These are phyloP conservation scores for Chymomyza caudatula DNA, from an alignment of 2,888 invertebrate species.

Conservation along the genomic window DNA sequence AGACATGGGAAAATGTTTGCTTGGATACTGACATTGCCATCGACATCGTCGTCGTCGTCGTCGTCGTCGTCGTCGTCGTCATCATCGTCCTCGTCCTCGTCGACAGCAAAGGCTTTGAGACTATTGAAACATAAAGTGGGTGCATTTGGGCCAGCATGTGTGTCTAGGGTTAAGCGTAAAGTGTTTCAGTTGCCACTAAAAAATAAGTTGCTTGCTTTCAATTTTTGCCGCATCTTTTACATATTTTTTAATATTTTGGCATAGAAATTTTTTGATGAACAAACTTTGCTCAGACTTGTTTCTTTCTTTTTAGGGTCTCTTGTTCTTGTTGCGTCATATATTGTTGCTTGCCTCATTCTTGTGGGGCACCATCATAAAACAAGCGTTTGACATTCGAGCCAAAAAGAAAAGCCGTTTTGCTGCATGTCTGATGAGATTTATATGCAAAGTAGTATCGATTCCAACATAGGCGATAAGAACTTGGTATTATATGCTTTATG, in stretches of 20 bases:
- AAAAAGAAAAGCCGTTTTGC: constrained; percentile 1
- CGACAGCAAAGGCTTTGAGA: constrained; percentile 26
- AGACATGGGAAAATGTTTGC: constrained; percentile 63
- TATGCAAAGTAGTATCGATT: constrained; percentile 68
- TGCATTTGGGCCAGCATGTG: not conserved
- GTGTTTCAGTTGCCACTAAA: not conserved
- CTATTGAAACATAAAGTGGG: constrained; percentile 62
- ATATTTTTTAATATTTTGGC: constrained; percentile 52
- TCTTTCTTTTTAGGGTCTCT: constrained; percentile 16
- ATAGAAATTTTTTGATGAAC: constrained; percentile 56
- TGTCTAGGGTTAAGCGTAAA: not conserved
- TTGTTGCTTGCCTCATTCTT: not conserved
- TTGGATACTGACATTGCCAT: constrained; percentile 17
- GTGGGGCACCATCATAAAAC: constrained; percentile 45
- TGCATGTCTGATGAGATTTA: constrained; percentile 43
- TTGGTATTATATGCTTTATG: constrained; percentile 50
- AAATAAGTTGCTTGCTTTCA: not conserved
- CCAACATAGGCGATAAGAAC: constrained; percentile 64
- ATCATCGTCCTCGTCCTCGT: too few relatives aligned
- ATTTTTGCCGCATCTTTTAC: not conserved
- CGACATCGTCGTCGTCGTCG: constrained; percentile 20
- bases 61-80: too few relatives aligned
- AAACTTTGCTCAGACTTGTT: constrained; percentile 50
- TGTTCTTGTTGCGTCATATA: not conserved
- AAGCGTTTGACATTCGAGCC: constrained; percentile 57